Percentiles rank a stretch among this genome's conserved stretches.
These are phyloP conservation scores for Macrotis lagotis DNA, from an alignment of 2,113 vertebrate genomes.

Conservation along the genomic window DNA sequence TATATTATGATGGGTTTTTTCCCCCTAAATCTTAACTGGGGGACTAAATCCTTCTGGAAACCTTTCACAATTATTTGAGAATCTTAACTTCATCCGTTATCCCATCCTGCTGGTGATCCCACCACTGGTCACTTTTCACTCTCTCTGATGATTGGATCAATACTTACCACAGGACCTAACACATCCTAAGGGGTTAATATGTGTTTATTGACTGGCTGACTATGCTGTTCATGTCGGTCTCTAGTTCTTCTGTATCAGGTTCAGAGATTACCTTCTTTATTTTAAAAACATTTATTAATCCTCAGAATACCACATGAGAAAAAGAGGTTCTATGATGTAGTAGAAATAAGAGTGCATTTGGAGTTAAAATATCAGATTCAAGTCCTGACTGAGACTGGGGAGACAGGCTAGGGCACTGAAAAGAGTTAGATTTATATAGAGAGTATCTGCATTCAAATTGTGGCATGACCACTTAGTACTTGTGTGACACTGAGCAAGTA, in stretches of 20 bases:
- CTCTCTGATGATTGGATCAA: not conserved
- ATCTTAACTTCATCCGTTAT: not conserved
- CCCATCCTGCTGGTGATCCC: not conserved
- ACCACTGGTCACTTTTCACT: not conserved
- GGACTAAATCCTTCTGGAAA: not conserved
- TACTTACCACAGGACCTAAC: not conserved
- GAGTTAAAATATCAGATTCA: not conserved
- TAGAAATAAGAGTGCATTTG: not conserved
- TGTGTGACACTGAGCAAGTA: not conserved
- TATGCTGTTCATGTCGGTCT: not conserved
- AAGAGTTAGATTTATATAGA: not conserved
- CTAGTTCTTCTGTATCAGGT: not conserved
- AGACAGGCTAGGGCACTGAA: not conserved
- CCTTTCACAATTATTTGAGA: not conserved
- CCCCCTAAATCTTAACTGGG: not conserved
- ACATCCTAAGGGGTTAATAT: not conserved
- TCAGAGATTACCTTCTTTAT: not conserved
- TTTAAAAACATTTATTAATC: not conserved
- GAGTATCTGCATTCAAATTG: not conserved
- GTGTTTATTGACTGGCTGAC: not conserved
- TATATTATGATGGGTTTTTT: not conserved
- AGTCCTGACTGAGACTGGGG: not conserved
- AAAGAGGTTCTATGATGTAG: not conserved
- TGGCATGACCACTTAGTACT: not conserved
- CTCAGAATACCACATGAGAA: not conserved